These are phyloP conservation scores for Cacoxenus indagator DNA, from an alignment of 2,888 invertebrate genomes.

Conservation along the genomic window DNA sequence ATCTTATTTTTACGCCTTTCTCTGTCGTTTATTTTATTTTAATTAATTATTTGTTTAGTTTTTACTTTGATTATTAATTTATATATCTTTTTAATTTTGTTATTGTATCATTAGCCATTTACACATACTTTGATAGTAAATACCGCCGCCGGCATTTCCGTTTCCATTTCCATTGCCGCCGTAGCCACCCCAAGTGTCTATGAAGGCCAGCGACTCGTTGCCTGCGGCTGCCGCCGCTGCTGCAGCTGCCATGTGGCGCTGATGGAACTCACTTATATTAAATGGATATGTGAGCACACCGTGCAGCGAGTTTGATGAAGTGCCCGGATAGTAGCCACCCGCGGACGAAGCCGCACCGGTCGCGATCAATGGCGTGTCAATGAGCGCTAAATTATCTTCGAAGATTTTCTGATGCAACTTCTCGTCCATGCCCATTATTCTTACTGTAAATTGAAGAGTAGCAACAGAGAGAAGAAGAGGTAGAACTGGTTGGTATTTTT, in stretches of 20 bases:
- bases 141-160: conserved; percentile 61
- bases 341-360: conserved; percentile 41
- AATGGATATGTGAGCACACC: conserved; percentile 70
- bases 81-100: conserved; percentile 36
- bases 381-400: conserved; percentile 71
- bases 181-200: conserved; percentile 64
- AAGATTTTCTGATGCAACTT: conserved; percentile 70
- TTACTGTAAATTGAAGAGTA: conserved; percentile 68
- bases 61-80: conserved; percentile 38
- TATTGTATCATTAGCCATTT: conserved; percentile 43
- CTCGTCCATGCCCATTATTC: conserved; percentile 72
- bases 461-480: conserved; percentile 48
- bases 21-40: conserved; percentile 15
- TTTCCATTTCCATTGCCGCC: conserved; percentile 51
- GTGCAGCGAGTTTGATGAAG: conserved; percentile 53
- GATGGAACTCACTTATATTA: conserved; percentile 71
- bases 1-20: conserved; percentile 16
- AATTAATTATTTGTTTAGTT: conserved; percentile 22
- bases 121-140: conserved; percentile 71
- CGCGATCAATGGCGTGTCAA: conserved; percentile 71
- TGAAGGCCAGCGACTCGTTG: conserved; percentile 64
- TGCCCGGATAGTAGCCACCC: conserved; percentile 67
- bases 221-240: conserved; percentile 52
- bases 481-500: conserved; percentile 53
- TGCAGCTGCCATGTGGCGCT: conserved; percentile 63